Base-by-base conservation (phyloP, 2,113 vertebrate species). In the Sander lucioperca region DNA sequence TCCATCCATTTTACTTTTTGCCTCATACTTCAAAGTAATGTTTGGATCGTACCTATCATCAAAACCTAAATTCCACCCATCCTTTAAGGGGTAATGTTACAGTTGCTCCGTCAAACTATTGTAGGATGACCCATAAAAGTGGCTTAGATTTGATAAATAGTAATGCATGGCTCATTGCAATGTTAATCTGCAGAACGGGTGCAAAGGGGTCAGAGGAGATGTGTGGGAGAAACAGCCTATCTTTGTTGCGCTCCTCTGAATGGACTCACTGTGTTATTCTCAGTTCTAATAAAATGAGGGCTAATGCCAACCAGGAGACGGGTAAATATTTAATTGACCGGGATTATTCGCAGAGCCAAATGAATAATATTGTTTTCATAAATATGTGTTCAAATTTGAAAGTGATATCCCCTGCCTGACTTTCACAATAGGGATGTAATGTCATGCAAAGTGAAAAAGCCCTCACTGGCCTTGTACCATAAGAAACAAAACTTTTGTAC, bases 181-280 rank as follows among this genome's bases (percentile, higher is more conserved):
- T 82, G 86, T 86, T 91, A 93, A 93, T 94, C 90, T 91, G 85
- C 90, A 86, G 89, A 90, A 90, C 81, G 84, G 76, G 82, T 77
- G 88, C 87, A 18, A 64, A 75, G 66, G 62, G 92, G 82, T 89
- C 86, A 86, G 83, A 82, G 86, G 85, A 89, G 88, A 84, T 78
- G 84, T 90, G 84, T 82, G 70, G 76, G 82, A 92, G 88, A 91
- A 86, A 91, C 80, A 80, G 77, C 71, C 72, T 14, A 83, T 85
- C 80, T 90, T 91, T 94, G 90, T 93, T 83, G 66, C 23, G n/a
- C 75, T 23, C 57, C 53, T 30, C 79, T 89, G 64, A 87, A 91
- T 91, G 82, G 66, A 68, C 73, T 85, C 87, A 65, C 85, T 87
- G 90, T 91, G 77, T 72, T 74, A 59, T 82, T 85, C 80, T 78